Percentiles rank a stretch among this genome's conserved stretches.
Evolutionary conservation across 2,888 invertebrate genomes (phyloP).

Genomic region (Pheosia gnoma): DNA sequence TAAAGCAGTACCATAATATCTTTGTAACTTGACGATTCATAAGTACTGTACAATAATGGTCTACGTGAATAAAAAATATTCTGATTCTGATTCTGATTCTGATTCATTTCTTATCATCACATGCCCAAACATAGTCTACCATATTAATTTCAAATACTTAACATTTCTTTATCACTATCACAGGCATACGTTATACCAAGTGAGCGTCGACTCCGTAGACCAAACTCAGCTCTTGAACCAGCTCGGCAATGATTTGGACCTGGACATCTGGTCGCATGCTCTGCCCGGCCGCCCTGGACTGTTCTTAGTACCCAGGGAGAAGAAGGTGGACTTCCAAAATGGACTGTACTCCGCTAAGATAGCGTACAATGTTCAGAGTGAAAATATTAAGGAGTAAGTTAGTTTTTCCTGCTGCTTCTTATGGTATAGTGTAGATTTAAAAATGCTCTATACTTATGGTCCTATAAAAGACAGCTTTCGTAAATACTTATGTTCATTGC

Average conservation of each 20-base stretch:
- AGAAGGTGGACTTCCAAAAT: slow-evolving; percentile 50
- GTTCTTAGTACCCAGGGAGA: slow-evolving; percentile 54
- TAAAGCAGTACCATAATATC: too few relatives aligned
- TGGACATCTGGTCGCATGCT: slow-evolving; percentile 60
- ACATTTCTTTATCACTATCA: slow-evolving; percentile 5
- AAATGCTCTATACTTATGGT: too few relatives aligned
- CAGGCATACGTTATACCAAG: slow-evolving; percentile 56
- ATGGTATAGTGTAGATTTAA: too few relatives aligned
- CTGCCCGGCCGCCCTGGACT: slow-evolving; percentile 48
- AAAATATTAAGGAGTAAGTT: slow-evolving; percentile 70
- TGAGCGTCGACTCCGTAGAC: slow-evolving; percentile 44
- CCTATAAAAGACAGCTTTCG: too few relatives aligned
- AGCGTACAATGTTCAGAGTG: slow-evolving; percentile 49
- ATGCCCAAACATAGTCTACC: too few relatives aligned
- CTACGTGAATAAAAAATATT: too few relatives aligned
- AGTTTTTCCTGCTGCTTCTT: too few relatives aligned
- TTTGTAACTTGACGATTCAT: too few relatives aligned
- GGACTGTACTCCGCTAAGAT: slow-evolving; percentile 48
- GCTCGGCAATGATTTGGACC: slow-evolving; percentile 41
- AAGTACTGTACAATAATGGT: too few relatives aligned
- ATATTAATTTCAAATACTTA: neutral
- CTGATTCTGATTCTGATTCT: too few relatives aligned
- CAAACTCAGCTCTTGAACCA: slow-evolving; percentile 49
- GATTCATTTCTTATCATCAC: too few relatives aligned
- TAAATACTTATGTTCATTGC: too few relatives aligned